Percentiles rank a stretch among this genome's conserved stretches.
Conservation (phyloP, 64 coral and sea anemone genomes). For the Dendronephthya gigantea region DNA sequence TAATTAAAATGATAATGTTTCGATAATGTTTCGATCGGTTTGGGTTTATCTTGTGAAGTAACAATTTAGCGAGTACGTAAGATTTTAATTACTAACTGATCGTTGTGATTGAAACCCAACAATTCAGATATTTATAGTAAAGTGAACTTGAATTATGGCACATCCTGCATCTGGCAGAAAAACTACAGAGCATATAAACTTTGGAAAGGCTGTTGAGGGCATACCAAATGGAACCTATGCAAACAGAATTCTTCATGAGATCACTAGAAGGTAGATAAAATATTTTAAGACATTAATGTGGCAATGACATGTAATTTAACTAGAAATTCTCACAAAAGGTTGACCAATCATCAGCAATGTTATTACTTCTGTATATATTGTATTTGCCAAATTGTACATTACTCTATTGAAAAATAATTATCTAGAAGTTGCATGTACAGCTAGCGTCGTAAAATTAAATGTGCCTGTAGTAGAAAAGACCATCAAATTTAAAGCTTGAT, state of each 20-base stretch:
- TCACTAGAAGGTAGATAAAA: slow-evolving; percentile 63
- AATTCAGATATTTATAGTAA: not conserved
- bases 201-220: slow-evolving; percentile 80
- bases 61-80: too few relatives aligned
- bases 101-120: not conserved
- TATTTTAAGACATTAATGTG: not conserved
- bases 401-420: too few relatives aligned
- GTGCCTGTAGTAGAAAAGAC: too few relatives aligned
- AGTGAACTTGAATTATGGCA: slow-evolving; percentile 44
- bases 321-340: too few relatives aligned
- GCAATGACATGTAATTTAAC: not conserved
- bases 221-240: slow-evolving; percentile 33
- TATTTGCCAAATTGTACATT: not conserved
- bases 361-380: too few relatives aligned
- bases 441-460: too few relatives aligned
- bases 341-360: too few relatives aligned
- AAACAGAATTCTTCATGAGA: slow-evolving; percentile 44
- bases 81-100: not conserved
- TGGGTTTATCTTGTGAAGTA: too few relatives aligned
- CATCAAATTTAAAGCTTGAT: too few relatives aligned
- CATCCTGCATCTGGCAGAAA: slow-evolving; percentile 56
- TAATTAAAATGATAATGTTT: too few relatives aligned
- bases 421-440: too few relatives aligned
- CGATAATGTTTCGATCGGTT: too few relatives aligned
- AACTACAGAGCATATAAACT: slow-evolving; percentile 71